Percentiles rank a stretch among this genome's conserved stretches.
These are phyloP conservation scores for Podargus strigoides DNA, from an alignment of 2,797 vertebrate species.

Conservation along the genomic window DNA sequence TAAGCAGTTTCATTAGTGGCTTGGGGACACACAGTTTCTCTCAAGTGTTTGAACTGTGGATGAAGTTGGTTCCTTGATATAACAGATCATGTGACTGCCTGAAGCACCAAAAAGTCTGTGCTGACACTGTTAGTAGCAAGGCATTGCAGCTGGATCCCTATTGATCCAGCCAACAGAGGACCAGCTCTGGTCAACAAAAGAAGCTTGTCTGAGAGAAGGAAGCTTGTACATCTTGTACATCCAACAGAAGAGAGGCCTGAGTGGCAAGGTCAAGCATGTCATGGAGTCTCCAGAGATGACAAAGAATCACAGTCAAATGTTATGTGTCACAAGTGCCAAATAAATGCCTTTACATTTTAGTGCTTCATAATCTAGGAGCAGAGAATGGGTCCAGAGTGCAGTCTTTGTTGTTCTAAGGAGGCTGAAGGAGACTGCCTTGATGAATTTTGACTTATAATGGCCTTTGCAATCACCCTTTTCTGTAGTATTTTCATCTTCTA, in stretches of 20 bases:
- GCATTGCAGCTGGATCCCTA: not conserved
- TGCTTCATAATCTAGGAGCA: constrained; percentile 47
- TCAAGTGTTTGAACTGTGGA: not conserved
- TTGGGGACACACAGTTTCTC: not conserved
- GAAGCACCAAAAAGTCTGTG: constrained; percentile 26
- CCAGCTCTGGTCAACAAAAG: constrained; percentile 44
- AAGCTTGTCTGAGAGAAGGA: constrained; percentile 46
- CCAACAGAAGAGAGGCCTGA: constrained; percentile 9
- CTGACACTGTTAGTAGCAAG: constrained; percentile 23
- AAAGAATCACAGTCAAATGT: constrained; percentile 60
- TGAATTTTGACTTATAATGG: not conserved
- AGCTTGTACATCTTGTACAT: constrained; percentile 23
- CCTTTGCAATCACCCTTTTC: not conserved
- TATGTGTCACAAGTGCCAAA: constrained; percentile 43
- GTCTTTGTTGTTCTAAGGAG: constrained; percentile 18
- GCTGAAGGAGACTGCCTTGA: not conserved
- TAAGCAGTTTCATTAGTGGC: not conserved
- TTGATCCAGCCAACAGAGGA: constrained; percentile 9
- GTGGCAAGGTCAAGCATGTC: constrained; percentile 43
- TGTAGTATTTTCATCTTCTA: not conserved
- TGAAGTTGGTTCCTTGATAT: not conserved
- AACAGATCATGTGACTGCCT: not conserved
- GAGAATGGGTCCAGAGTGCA: constrained; percentile 28
- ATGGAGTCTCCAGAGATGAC: constrained; percentile 61
- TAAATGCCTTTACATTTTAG: constrained; percentile 53